Conservation (phyloP, 1,140 invertebrate genomes). For the Cotesia glomerata region DNA sequence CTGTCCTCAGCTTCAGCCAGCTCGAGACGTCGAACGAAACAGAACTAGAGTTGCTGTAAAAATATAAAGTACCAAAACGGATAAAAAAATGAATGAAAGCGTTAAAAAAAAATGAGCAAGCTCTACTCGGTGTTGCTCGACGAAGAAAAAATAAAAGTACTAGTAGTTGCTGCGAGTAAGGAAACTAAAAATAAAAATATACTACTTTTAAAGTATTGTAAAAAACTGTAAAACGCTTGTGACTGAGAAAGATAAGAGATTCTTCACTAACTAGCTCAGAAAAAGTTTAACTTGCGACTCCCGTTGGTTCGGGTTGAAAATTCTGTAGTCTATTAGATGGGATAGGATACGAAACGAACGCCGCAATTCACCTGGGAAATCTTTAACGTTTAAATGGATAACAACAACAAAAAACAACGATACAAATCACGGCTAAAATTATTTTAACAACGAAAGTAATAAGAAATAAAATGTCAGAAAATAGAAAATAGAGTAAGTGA, state of each 20-base stretch:
- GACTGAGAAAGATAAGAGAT: conserved; percentile 3
- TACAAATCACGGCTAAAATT: no score
- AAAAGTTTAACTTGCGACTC: conserved; percentile 1
- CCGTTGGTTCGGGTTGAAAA: not conserved
- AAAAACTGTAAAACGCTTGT: not conserved
- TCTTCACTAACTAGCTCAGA: not conserved
- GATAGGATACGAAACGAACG: not conserved
- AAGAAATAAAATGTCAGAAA: no score
- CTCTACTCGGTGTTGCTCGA: not conserved
- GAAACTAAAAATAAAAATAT: not conserved
- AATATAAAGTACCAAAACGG: no score
- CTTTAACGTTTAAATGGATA: not conserved
- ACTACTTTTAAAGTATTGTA: not conserved
- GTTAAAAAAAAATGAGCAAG: not conserved
- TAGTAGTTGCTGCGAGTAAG: not conserved
- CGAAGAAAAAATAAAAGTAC: not conserved
- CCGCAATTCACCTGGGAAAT: not conserved
- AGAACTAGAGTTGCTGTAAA: no score
- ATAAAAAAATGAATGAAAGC: no score
- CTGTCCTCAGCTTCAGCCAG: not conserved
- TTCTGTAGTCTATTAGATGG: not conserved
- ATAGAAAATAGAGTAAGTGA: no score
- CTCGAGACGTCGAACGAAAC: not conserved
- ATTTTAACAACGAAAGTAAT: no score
- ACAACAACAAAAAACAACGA: no score